Conservation (phyloP, 30 jellyfish, hydroid and myxozoan species). For the Turritopsis dohrnii region DNA sequence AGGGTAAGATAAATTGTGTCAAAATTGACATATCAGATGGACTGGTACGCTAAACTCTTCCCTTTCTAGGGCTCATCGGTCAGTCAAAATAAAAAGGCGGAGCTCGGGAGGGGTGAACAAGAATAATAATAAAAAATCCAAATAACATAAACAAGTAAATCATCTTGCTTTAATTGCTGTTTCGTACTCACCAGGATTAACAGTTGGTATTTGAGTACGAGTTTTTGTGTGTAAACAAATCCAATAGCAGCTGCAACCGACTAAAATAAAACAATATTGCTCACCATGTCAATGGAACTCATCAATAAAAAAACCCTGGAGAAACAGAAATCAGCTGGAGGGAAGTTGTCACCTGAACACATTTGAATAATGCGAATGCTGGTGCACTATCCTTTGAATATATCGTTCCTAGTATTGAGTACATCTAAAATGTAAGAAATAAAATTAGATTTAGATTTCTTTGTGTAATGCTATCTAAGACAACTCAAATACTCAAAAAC, state of each 20-base stretch:
- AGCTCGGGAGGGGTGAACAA: too few relatives aligned
- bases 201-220: slow-evolving; percentile 68
- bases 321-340: too few relatives aligned
- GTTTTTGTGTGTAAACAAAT: slow-evolving; percentile 58
- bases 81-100: too few relatives aligned
- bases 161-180: neutral
- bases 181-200: slow-evolving; percentile 59
- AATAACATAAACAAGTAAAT: neutral
- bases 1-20: too few relatives aligned
- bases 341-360: slow-evolving; percentile 53
- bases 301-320: neutral
- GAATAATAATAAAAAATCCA: too few relatives aligned
- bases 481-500: too few relatives aligned
- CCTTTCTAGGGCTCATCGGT: too few relatives aligned
- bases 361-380: slow-evolving; percentile 91
- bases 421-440: slow-evolving; percentile 46
- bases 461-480: too few relatives aligned
- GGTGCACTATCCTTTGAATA: slow-evolving; percentile 92
- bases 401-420: slow-evolving; percentile 79
- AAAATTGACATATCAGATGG: too few relatives aligned
- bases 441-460: too few relatives aligned
- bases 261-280: slow-evolving; percentile 33
- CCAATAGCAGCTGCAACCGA: slow-evolving; percentile 92
- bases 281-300: too few relatives aligned
- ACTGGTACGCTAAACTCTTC: too few relatives aligned